A percentile compares a stretch with the other conserved stretches of the same genome.
phyloP scores from a whole-genome alignment of 2,797 vertebrate genomes.

The Mormyrus proboscirostris region DNA sequence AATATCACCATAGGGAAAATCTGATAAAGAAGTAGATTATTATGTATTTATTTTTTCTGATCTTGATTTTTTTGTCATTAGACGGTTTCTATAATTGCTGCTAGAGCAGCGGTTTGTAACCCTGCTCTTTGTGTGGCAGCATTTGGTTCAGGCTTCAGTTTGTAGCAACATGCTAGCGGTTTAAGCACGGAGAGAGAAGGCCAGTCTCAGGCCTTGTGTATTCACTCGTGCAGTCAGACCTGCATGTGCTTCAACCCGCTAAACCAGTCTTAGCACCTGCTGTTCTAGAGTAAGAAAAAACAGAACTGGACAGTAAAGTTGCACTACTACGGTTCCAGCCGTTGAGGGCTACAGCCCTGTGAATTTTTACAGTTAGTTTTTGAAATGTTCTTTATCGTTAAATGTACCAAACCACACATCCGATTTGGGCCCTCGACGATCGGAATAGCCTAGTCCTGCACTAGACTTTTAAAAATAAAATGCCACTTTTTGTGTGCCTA shows the following conservation, averaged over 20 bases:
- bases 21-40: neutral
- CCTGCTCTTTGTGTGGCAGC: neutral
- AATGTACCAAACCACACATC: neutral
- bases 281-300: neutral
- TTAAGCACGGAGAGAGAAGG: neutral
- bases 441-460: neutral
- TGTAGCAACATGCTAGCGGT: neutral
- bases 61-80: neutral
- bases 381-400: neutral
- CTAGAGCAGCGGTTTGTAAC: neutral
- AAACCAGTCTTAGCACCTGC: neutral
- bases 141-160: neutral
- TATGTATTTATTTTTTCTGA: constrained; percentile 1
- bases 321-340: neutral
- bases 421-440: neutral
- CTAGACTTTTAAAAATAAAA: neutral
- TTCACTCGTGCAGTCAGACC: neutral
- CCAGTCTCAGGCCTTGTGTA: neutral
- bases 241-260: neutral
- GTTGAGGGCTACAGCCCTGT: neutral
- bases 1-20: neutral
- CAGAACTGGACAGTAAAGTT: constrained; percentile 19
- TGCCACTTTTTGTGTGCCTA: neutral
- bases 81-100: neutral
- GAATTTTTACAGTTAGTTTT: neutral